Evolutionary conservation across 2,888 invertebrate species (phyloP).

Genomic region (Callyntrura sp.): DNA sequence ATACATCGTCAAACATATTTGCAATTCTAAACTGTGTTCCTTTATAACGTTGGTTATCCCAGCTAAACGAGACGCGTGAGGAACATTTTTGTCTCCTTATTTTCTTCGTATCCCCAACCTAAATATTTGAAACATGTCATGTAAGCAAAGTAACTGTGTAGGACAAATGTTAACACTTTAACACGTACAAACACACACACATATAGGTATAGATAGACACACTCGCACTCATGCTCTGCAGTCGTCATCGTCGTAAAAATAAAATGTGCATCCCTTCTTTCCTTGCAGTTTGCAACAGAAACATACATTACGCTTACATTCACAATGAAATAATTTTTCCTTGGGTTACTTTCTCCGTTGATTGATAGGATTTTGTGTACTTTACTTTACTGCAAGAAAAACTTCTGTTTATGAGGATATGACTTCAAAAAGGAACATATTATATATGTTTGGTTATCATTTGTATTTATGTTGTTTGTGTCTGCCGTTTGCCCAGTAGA

Average conservation of each 20-base stretch:
- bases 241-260: no score
- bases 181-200: neutral
- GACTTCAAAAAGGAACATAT: no score
- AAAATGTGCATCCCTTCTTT: no score
- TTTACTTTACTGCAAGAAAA: no score
- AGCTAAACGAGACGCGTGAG: slow-evolving; percentile 8
- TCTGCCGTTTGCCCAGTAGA: neutral
- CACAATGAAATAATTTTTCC: slow-evolving; percentile 30
- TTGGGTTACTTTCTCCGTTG: slow-evolving; percentile 44
- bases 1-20: neutral
- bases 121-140: neutral
- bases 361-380: slow-evolving; percentile 25
- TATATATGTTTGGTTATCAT: neutral
- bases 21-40: neutral
- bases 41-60: neutral
- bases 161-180: neutral
- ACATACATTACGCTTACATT: no score
- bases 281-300: no score
- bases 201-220: neutral
- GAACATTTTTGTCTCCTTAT: neutral
- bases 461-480: neutral
- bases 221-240: no score
- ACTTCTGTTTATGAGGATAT: no score
- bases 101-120: slow-evolving; percentile 13
- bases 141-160: neutral